Conservation (phyloP, 1,140 invertebrate genomes). For the Zeugodacus cucurbitae region DNA sequence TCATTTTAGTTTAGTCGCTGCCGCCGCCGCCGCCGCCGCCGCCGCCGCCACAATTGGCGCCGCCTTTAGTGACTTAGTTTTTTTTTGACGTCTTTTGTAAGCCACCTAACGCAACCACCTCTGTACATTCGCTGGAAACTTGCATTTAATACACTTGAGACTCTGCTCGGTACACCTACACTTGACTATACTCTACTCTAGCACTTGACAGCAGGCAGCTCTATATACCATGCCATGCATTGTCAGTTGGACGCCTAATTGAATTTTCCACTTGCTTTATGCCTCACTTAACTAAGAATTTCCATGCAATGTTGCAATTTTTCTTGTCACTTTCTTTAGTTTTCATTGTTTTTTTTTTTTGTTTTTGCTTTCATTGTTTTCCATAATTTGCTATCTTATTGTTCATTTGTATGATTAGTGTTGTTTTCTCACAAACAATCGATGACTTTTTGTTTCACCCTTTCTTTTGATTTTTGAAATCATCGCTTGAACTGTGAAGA, state of each 20-base stretch:
- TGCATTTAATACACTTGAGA: not conserved
- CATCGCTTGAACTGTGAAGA: not conserved
- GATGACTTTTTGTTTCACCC: not conserved
- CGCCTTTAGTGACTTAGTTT: not conserved
- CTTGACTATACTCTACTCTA: not conserved
- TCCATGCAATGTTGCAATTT: conserved; percentile 1
- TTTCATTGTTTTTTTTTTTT: not conserved
- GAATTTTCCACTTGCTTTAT: conserved; percentile 30
- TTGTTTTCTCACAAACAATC: conserved; percentile 2
- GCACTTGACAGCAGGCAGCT: too few species aligned
- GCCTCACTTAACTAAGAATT: conserved; percentile 26
- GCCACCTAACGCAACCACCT: not conserved
- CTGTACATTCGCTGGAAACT: not conserved
- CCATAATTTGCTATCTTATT: not conserved
- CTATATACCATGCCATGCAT: not conserved
- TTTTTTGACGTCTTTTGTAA: not conserved
- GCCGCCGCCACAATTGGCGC: not conserved
- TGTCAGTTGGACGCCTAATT: conserved; percentile 17
- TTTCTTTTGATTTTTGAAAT: not conserved
- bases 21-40: not conserved
- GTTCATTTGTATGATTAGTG: not conserved
- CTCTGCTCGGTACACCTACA: not conserved
- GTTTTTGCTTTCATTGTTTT: not conserved
- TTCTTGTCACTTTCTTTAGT: not conserved
- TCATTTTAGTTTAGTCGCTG: conserved; percentile 1